Evolutionary conservation across 2,888 invertebrate genomes (phyloP).

Genomic region (Gortyna flavago): DNA sequence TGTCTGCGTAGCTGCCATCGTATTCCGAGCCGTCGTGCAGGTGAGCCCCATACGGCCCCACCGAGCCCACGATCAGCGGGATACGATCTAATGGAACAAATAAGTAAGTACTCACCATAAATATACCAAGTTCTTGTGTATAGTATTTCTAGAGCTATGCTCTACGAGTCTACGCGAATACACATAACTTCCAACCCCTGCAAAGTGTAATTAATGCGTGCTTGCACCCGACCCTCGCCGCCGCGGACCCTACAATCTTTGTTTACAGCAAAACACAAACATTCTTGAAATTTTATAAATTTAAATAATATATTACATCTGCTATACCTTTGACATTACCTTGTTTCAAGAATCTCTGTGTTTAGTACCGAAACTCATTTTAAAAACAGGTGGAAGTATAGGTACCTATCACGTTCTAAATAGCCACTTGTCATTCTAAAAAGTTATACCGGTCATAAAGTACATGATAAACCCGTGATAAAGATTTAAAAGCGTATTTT

Average conservation of each 20-base stretch:
- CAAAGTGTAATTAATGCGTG: constrained; percentile 88
- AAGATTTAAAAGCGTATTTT: constrained; percentile 67
- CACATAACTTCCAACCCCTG: constrained; percentile 78
- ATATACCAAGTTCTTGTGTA: constrained; percentile 51
- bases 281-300: constrained; percentile 81
- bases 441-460: constrained; percentile 62
- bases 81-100: constrained; percentile 72
- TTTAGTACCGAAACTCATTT: constrained; percentile 41
- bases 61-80: constrained; percentile 95
- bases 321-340: constrained; percentile 41
- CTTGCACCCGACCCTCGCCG: constrained; percentile 85
- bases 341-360: constrained; percentile 47
- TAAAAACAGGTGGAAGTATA: constrained; percentile 33
- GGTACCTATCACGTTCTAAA: constrained; percentile 46
- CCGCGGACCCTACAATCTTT: constrained; percentile 79
- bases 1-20: constrained; percentile 94
- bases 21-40: constrained; percentile 98
- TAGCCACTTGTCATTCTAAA: constrained; percentile 61
- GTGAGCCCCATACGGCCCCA: constrained; percentile 98
- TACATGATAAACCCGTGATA: constrained; percentile 65
- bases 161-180: constrained; percentile 67
- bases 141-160: constrained; percentile 60
- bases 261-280: constrained; percentile 82
- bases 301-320: constrained; percentile 64
- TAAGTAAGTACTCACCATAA: constrained; percentile 41